Evolutionary conservation across 1,140 invertebrate species (phyloP).

Genomic region (Eumeta japonica): DNA sequence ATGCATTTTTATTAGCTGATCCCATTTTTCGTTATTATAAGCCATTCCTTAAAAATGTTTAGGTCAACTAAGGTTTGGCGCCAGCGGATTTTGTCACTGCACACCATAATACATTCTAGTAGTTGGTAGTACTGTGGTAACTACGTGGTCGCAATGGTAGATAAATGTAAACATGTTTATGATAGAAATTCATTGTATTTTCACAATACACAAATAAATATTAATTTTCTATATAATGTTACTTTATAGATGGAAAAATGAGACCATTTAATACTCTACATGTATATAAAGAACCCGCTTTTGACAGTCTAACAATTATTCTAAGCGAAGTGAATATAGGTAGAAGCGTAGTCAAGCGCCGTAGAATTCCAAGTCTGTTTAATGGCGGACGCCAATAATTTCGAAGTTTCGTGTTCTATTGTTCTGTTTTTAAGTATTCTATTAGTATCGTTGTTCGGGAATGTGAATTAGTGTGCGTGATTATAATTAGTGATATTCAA

Average conservation of each 20-base stretch:
- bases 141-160: slow-evolving; percentile 51
- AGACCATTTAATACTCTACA: no score
- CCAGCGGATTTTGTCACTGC: slow-evolving; percentile 43
- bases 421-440: slow-evolving; percentile 46
- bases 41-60: no score
- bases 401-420: slow-evolving; percentile 57
- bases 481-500: slow-evolving; percentile 32
- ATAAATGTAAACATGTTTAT: slow-evolving; percentile 48
- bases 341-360: slow-evolving; percentile 51
- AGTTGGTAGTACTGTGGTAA: slow-evolving; percentile 44
- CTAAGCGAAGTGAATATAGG: slow-evolving; percentile 51
- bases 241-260: no score
- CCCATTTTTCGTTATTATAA: no score
- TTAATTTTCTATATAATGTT: not conserved
- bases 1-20: no score
- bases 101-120: slow-evolving; percentile 19
- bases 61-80: slow-evolving; percentile 40
- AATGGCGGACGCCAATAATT: slow-evolving; percentile 58
- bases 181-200: not conserved
- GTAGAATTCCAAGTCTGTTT: slow-evolving; percentile 50
- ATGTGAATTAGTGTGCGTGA: slow-evolving; percentile 41
- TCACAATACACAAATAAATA: not conserved
- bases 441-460: slow-evolving; percentile 21
- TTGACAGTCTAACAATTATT: slow-evolving; percentile 20
- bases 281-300: no score